A percentile compares a stretch with the other conserved stretches of the same genome.
Evolutionary conservation across 2,888 invertebrate species (phyloP).

Genomic region (Spialia ferax): DNA sequence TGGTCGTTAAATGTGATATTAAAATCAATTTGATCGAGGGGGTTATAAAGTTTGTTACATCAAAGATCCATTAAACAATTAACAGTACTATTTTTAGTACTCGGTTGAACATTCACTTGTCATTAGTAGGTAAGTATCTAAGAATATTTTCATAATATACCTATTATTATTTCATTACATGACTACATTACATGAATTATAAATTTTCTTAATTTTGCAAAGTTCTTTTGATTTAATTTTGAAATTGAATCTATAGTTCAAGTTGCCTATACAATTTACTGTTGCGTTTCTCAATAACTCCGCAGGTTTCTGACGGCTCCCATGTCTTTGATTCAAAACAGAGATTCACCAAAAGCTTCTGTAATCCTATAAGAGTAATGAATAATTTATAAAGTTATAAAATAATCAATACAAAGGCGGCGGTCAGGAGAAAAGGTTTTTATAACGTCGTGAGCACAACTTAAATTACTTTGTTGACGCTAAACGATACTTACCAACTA

Average conservation of each 20-base stretch:
- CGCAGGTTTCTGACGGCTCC: slow-evolving; percentile 10
- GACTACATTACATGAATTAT: too few relatives aligned
- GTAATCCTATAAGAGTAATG: slow-evolving; percentile 35
- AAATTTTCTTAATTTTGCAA: too few relatives aligned
- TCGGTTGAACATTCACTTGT: neutral
- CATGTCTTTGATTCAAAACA: slow-evolving; percentile 19
- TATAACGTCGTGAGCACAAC: slow-evolving; percentile 25
- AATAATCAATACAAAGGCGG: slow-evolving; percentile 36
- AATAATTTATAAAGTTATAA: slow-evolving; percentile 39
- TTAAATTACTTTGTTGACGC: slow-evolving; percentile 29
- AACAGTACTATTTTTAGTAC: neutral
- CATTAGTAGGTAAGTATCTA: neutral
- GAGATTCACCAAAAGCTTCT: slow-evolving; percentile 31
- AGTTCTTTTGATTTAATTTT: too few relatives aligned
- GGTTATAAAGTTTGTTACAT: neutral
- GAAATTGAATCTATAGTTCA: too few relatives aligned
- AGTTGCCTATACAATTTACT: neutral
- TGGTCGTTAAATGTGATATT: slow-evolving; percentile 16
- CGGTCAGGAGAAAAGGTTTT: slow-evolving; percentile 23
- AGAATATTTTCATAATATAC: neutral
- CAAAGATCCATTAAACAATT: slow-evolving; percentile 2
- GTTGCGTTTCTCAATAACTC: neutral
- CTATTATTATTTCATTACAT: neutral
- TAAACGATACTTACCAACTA: slow-evolving; percentile 19
- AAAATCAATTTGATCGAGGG: slow-evolving; percentile 13